Evolutionary conservation across 1,140 invertebrate species (phyloP).

Genomic region (Lerema accius): DNA sequence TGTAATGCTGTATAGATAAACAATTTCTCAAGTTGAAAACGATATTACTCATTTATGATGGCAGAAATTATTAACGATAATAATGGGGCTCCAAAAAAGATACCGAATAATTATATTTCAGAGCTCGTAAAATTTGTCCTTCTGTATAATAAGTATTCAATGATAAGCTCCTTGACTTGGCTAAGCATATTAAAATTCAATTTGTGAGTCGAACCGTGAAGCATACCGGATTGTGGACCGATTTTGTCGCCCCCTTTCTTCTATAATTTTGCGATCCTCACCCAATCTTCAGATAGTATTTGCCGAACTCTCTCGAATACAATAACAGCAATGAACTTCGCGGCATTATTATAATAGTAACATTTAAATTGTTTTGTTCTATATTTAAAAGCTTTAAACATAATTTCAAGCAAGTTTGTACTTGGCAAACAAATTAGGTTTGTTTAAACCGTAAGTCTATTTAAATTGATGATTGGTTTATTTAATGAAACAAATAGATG

Average conservation of each 20-base stretch:
- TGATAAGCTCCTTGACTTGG: slow-evolving; percentile 74
- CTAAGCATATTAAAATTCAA: slow-evolving; percentile 81
- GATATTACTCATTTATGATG: slow-evolving; percentile 1
- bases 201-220: slow-evolving; percentile 75
- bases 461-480: too few relatives aligned
- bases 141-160: slow-evolving; percentile 70
- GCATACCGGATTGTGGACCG: slow-evolving; percentile 73
- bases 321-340: slow-evolving; percentile 50
- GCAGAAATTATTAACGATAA: not conserved
- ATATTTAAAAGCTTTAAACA: not conserved
- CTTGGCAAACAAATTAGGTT: not conserved
- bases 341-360: slow-evolving; percentile 18
- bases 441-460: not conserved
- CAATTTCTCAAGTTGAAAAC: too few relatives aligned
- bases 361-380: slow-evolving; percentile 14
- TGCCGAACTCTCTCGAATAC: slow-evolving; percentile 58
- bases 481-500: too few relatives aligned
- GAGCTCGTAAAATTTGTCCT: slow-evolving; percentile 57
- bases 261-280: slow-evolving; percentile 66
- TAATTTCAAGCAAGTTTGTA: not conserved
- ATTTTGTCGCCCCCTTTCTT: slow-evolving; percentile 74
- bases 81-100: slow-evolving; percentile 5
- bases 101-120: slow-evolving; percentile 51
- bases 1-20: too few relatives aligned
- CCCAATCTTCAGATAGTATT: slow-evolving; percentile 65